Percentiles rank a stretch among this genome's conserved stretches.
phyloP scores from a whole-genome alignment of 2,113 vertebrate species.

The Scomber scombrus region DNA sequence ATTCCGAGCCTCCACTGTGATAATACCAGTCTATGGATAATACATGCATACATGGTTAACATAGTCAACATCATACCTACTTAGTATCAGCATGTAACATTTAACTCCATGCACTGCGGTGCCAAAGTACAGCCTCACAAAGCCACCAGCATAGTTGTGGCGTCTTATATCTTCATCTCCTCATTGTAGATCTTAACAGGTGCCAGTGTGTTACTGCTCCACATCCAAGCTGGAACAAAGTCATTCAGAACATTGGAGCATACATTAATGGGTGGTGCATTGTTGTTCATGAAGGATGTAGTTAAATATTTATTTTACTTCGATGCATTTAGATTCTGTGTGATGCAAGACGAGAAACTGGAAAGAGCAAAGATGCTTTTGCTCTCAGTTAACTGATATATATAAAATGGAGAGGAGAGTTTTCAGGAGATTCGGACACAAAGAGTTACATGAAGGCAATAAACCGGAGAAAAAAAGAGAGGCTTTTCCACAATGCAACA shows the following conservation, averaged over 20 bases:
- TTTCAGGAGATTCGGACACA: constrained; percentile 7
- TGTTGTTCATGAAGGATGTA: background rate
- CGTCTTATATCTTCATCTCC: background rate
- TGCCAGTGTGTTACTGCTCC: background rate
- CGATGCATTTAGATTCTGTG: background rate
- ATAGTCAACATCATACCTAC: too few species aligned
- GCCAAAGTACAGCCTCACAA: too few species aligned
- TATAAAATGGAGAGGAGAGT: background rate
- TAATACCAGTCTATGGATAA: too few species aligned
- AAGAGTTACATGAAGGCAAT: background rate
- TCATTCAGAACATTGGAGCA: background rate
- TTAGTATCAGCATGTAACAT: too few species aligned
- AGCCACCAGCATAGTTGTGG: too few species aligned
- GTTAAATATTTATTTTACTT: background rate
- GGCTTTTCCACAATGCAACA: background rate
- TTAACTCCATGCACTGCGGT: too few species aligned
- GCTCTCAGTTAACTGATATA: background rate
- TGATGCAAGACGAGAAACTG: background rate
- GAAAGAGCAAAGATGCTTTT: background rate
- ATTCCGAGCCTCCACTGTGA: too few species aligned
- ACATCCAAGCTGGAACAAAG: background rate
- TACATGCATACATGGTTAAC: too few species aligned
- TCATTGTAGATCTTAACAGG: background rate
- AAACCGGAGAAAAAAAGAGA: background rate
- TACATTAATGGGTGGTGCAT: background rate